phyloP scores from a whole-genome alignment of 2,888 invertebrate genomes.

The Himalopsyche tibetana region DNA sequence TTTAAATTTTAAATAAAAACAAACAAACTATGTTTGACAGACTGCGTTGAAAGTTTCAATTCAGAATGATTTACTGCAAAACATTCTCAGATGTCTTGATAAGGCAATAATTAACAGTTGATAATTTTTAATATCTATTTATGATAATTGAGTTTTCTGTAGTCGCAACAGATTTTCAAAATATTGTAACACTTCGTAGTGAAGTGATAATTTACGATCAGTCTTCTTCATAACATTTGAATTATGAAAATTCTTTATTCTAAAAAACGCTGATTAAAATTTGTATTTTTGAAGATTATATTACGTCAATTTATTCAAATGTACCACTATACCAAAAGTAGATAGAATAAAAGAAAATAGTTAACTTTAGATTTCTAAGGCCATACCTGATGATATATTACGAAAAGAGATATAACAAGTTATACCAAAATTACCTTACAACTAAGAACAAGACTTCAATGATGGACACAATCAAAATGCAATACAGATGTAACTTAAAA shows the following conservation, averaged over 20 bases:
- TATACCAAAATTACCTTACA: not conserved
- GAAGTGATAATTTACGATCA: constrained; percentile 36
- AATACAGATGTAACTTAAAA: not conserved
- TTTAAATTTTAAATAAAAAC: not conserved
- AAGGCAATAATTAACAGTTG: constrained; percentile 1
- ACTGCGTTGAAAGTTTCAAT: not conserved
- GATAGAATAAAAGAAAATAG: constrained; percentile 27
- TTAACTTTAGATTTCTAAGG: constrained; percentile 39
- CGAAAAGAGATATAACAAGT: constrained; percentile 7
- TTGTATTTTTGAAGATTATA: not conserved
- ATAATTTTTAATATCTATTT: not conserved
- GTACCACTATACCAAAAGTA: not conserved
- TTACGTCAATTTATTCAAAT: not conserved
- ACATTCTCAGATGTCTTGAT: not conserved
- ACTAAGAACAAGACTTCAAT: constrained; percentile 27
- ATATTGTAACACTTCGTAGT: not conserved
- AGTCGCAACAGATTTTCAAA: not conserved
- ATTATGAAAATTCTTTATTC: constrained; percentile 19
- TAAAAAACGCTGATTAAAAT: not conserved
- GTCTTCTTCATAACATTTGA: constrained; percentile 41
- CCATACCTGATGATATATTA: constrained; percentile 28
- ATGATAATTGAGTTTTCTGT: constrained; percentile 27
- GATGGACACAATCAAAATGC: not conserved
- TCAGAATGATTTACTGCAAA: not conserved
- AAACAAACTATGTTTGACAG: not conserved